Evolutionary conservation across 1,140 invertebrate genomes (phyloP), one percentile per base, ranked within the genome.

Genomic region (Drosophila ironensis): DNA sequence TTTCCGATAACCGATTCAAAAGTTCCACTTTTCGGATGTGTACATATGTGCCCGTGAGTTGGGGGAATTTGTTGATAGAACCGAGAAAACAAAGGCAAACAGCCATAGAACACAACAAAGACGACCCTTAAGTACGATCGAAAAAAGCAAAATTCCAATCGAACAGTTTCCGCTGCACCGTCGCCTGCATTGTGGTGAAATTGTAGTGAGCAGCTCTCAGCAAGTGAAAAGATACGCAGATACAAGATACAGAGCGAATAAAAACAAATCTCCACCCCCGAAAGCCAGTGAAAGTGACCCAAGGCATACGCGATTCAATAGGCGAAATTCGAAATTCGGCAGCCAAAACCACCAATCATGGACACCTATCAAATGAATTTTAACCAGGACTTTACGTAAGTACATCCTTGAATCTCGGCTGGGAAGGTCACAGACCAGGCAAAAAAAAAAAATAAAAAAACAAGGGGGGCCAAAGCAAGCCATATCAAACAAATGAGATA

Each of bases 341-440:
- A 52, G 28, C 11, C 64, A 57, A 61, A 33, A 16, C 30, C 50
- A 73, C 38, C 22, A 52, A 59, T 52, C 66, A 87, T 87, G 81
- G 60, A 68, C 63, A 60, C 56, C 72, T 89, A 89, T 88, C 75
- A 86, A 60, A 77, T 89, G 75, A 89, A 89, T 84, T 89, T 89
- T 53, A 89, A 89, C 64, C 87, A 89, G 72, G 87, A 89, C 54
- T 89, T 89, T 89, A 89, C 87, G 87, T 89, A 89, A 89, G 87
- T 54, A 24, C 28, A 80, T 56, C 60, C 74, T 80, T 75, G 56
- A 56, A 52, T 63, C 30, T 19, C 40, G n/a, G 40, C 37, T 66
- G 61, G 67, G 64, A 84, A 86, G 80, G 80, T 86, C 74, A 75
- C 56, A 16, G 25, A 40, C 74, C 66, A 9, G 14, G 14, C 11